These are phyloP conservation scores for Eupithecia abbreviata DNA, from an alignment of 2,888 invertebrate genomes.

Conservation along the genomic window DNA sequence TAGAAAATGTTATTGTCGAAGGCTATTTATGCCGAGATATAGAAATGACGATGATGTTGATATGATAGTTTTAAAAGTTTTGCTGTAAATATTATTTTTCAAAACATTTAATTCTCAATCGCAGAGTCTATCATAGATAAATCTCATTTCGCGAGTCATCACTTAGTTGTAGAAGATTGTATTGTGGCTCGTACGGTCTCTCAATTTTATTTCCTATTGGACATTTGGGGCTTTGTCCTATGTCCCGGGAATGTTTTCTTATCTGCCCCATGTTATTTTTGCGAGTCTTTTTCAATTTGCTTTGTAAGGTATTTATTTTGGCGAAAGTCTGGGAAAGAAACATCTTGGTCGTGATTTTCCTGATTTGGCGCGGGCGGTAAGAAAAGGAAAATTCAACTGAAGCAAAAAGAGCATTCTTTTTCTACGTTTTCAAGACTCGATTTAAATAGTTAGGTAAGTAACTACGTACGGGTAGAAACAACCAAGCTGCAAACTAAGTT, in stretches of 20 bases:
- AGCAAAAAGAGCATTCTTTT: background rate
- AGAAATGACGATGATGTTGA: no score
- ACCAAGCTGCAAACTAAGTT: background rate
- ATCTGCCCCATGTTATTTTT: conserved; percentile 49
- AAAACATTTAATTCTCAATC: conserved; percentile 13
- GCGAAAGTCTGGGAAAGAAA: conserved; percentile 32
- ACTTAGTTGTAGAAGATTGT: conserved; percentile 5
- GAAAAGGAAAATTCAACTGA: background rate
- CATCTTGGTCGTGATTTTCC: background rate
- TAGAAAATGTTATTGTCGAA: no score
- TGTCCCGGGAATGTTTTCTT: conserved; percentile 49
- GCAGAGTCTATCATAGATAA: conserved; percentile 28
- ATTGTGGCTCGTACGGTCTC: conserved; percentile 32
- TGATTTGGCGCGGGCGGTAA: background rate
- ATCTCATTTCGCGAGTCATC: conserved; percentile 30
- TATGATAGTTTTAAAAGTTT: no score
- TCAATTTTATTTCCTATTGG: conserved; percentile 55
- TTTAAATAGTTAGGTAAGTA: background rate
- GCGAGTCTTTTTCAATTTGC: conserved; percentile 51
- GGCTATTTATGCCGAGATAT: no score
- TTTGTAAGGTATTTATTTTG: conserved; percentile 29
- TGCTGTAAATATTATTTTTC: background rate
- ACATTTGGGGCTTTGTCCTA: conserved; percentile 43
- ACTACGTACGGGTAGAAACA: background rate
- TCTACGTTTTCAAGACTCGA: background rate